phyloP scores from a whole-genome alignment of 64 coral and sea anemone genomes.

The Platygyra sinensis region DNA sequence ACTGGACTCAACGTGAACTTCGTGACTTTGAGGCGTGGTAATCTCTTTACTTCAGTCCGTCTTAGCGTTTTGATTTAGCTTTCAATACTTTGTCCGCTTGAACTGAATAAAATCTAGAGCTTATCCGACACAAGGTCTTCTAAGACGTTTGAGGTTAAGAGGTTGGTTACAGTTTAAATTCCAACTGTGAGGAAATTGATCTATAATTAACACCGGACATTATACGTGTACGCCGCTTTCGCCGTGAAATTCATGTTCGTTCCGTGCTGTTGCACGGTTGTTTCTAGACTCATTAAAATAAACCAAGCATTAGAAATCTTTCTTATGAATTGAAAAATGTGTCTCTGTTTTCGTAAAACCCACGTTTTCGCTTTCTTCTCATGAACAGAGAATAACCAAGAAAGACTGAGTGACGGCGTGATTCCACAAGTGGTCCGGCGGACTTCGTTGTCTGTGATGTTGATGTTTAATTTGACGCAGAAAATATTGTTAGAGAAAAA shows the following conservation, averaged over 20 bases:
- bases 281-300: background rate
- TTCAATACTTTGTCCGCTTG: background rate
- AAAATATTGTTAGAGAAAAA: too few relatives aligned
- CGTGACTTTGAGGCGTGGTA: background rate
- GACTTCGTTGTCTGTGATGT: background rate
- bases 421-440: background rate
- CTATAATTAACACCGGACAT: background rate
- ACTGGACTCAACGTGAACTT: too few relatives aligned
- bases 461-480: background rate
- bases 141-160: background rate
- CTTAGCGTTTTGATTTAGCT: background rate
- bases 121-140: background rate
- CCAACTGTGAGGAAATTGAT: background rate
- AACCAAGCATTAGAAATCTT: background rate
- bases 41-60: background rate
- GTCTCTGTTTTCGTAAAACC: background rate
- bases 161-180: slow-evolving; percentile 4
- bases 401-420: too few relatives aligned
- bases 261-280: too few relatives aligned
- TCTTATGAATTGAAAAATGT: background rate
- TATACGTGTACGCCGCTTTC: background rate
- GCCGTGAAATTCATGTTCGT: slow-evolving; percentile 17
- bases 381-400: background rate
- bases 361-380: background rate
- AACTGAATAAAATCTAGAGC: background rate